A percentile compares a stretch with the other conserved stretches of the same genome.
These are phyloP conservation scores for Coelinius sp. DNA, from an alignment of 2,888 invertebrate species.

Conservation along the genomic window DNA sequence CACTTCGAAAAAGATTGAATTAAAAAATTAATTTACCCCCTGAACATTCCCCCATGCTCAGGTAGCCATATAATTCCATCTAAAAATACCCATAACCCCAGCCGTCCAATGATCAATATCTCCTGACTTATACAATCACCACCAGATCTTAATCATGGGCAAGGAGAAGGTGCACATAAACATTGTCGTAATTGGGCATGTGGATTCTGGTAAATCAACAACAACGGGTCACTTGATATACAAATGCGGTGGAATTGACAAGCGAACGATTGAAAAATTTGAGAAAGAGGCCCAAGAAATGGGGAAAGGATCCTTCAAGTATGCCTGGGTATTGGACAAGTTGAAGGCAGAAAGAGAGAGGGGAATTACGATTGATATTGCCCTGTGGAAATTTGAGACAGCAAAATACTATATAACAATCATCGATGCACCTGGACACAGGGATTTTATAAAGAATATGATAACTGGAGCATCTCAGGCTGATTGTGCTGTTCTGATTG, in stretches of 20 bases:
- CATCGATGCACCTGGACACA: conserved; percentile 98
- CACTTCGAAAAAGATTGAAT: too few species aligned
- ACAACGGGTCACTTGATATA: conserved; percentile 94
- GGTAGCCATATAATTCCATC: too few species aligned
- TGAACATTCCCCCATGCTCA: too few species aligned
- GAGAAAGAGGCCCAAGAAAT: conserved; percentile 99
- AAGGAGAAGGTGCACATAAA: conserved; percentile 99
- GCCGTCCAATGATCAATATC: not conserved
- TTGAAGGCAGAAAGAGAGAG: conserved; percentile 98
- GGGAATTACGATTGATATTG: conserved; percentile 98
- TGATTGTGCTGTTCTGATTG: conserved; percentile 96
- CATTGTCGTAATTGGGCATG: conserved; percentile 99
- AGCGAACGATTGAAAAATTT: conserved; percentile 99
- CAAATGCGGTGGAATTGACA: conserved; percentile 99
- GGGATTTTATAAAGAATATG: conserved; percentile 99
- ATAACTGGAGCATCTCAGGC: conserved; percentile 95
- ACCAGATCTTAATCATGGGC: not conserved
- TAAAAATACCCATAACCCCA: not conserved
- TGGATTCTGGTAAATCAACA: conserved; percentile 98
- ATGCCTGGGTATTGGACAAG: conserved; percentile 99
- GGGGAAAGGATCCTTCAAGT: conserved; percentile 99
- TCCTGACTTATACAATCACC: not conserved
- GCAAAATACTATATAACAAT: conserved; percentile 95
- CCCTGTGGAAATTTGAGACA: conserved; percentile 98
- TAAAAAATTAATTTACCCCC: too few species aligned